Percentiles rank a stretch among this genome's conserved stretches.
These are phyloP conservation scores for Drosophila lini DNA, from an alignment of 1,140 invertebrate species.

Conservation along the genomic window DNA sequence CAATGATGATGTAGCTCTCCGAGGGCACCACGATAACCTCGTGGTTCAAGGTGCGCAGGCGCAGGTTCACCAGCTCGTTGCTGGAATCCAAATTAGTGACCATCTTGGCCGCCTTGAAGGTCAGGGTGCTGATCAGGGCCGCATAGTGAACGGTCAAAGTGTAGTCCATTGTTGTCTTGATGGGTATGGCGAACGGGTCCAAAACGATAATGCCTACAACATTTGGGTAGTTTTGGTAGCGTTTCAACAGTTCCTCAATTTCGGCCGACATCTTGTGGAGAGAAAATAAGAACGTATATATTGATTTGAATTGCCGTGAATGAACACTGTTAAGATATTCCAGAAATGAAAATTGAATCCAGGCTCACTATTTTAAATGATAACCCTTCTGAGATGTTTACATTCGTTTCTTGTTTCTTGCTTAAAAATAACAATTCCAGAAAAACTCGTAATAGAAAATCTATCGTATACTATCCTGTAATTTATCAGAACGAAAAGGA, in stretches of 20 bases:
- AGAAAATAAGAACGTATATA: not conserved
- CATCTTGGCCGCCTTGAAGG: slow-evolving; percentile 88
- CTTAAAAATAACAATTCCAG: no score
- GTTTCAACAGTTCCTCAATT: slow-evolving; percentile 91
- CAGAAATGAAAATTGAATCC: not conserved
- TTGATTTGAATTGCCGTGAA: not conserved
- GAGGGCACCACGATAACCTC: slow-evolving; percentile 96
- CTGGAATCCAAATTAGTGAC: slow-evolving; percentile 90
- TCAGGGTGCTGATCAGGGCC: slow-evolving; percentile 87
- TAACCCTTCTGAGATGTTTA: no score
- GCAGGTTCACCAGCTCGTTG: slow-evolving; percentile 91
- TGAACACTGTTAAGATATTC: not conserved
- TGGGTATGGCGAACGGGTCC: slow-evolving; percentile 90
- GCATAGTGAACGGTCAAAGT: slow-evolving; percentile 90
- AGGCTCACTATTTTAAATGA: not conserved
- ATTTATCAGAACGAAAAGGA: no score
- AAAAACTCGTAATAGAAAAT: no score
- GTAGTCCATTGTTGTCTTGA: slow-evolving; percentile 91
- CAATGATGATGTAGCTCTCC: slow-evolving; percentile 89
- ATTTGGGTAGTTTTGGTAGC: slow-evolving; percentile 89
- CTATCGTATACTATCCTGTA: no score
- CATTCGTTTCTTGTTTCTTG: not conserved
- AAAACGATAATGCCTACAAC: slow-evolving; percentile 90
- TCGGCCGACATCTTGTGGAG: slow-evolving; percentile 86
- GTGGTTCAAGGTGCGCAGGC: slow-evolving; percentile 95